Base-by-base conservation (phyloP, 2,113 vertebrate species). In the Hydropotes inermis region DNA sequence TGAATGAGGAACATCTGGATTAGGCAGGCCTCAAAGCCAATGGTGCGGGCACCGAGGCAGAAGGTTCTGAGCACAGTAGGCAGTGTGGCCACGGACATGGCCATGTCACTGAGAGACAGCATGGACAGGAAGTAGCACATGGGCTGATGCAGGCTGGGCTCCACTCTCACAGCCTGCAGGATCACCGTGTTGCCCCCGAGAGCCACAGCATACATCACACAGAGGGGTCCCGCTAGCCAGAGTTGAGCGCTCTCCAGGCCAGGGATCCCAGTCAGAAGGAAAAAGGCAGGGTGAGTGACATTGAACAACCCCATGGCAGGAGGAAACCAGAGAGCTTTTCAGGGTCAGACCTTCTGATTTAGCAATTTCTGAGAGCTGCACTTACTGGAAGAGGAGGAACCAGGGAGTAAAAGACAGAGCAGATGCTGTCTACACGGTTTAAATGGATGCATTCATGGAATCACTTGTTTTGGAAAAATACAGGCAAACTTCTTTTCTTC, bases 1-100 rank as follows among this genome's bases (percentile, higher is more conserved):
- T 98, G 98, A 36, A 98, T 97, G 76, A 98, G 94, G 93, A 98
- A 98, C 98, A 98, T 98, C 87, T 98, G 98, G 4, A 89, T 54
- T 13, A 98, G 85, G 57, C 98, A 98, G 54, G 96, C 97, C 86
- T 98, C 83, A 60, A 98, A 98, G 45, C 82, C 39, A 85, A 98
- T 97, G 55, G 28, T 54, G 23, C n/a, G 87, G n/a, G 89, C 96
- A 87, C 94, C 7, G 23, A 98, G 33, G 36, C 97, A 97, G 91
- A 98, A 98, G 28, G 97, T 98, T 64, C 97, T 95, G 84, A 98
- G 64, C 12, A 98, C 95, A 27, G 98, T 98, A 28, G 98, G 98
- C 54, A 98, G 52, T 25, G 98, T 97, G 36, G 95, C 94, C 47
- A 98, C 0, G 12, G 98, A 95, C 83, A 98, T 96, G 28, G 95